phyloP scores from a whole-genome alignment of 2,113 vertebrate species.

The Pseudorasbora parva region DNA sequence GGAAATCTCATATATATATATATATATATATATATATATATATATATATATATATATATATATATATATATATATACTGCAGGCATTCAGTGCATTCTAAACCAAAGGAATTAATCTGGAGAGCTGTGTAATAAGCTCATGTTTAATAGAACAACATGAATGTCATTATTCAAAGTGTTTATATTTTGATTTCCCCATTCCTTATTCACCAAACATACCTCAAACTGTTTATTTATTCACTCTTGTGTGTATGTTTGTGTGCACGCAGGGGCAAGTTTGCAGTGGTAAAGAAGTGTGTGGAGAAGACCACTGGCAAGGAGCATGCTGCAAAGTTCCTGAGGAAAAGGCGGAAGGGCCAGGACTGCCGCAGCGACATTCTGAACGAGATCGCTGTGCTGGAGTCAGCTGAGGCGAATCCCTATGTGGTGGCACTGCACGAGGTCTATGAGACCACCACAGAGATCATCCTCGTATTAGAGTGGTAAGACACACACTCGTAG shows the following conservation, averaged over 20 bases:
- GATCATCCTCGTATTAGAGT: constrained; percentile 94
- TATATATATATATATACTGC: not conserved
- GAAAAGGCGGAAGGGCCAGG: constrained; percentile 91
- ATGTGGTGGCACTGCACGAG: constrained; percentile 90
- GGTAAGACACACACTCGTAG: constrained; percentile 77
- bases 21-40: too few relatives aligned
- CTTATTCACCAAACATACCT: not conserved
- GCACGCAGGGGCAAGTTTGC: constrained; percentile 91
- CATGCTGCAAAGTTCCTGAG: constrained; percentile 95
- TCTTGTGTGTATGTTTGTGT: constrained; percentile 42
- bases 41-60: too few relatives aligned
- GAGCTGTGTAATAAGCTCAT: not conserved
- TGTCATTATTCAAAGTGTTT: not conserved
- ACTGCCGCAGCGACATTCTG: constrained; percentile 91
- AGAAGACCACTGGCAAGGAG: constrained; percentile 88
- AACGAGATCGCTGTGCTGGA: constrained; percentile 95
- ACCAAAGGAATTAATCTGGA: not conserved
- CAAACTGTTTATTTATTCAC: not conserved
- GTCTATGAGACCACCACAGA: constrained; percentile 90
- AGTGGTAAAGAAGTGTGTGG: constrained; percentile 92
- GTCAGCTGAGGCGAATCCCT: constrained; percentile 84
- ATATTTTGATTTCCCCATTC: not conserved
- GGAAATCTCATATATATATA: too few relatives aligned
- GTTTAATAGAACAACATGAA: not conserved
- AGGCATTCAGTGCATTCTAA: not conserved